Conservation (phyloP, 1,140 invertebrate species). For the Drosophila truncata region DNA sequence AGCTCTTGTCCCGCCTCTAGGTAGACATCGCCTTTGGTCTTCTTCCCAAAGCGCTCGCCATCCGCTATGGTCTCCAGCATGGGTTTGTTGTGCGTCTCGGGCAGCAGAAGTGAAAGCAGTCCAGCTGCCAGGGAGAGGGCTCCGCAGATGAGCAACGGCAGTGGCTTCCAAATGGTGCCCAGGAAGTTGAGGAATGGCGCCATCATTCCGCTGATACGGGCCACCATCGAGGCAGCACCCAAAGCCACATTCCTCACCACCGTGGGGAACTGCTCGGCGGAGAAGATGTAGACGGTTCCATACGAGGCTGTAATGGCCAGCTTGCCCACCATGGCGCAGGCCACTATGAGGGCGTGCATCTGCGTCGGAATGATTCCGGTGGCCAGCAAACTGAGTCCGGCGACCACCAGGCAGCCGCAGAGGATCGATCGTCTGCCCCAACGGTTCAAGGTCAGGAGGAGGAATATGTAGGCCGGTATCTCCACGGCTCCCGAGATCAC, state of each 20-base stretch:
- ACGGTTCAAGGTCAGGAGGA: conserved; percentile 90
- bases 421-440: conserved; percentile 90
- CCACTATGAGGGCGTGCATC: conserved; percentile 87
- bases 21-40: conserved; percentile 44
- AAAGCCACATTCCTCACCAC: conserved; percentile 92
- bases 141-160: conserved; percentile 92
- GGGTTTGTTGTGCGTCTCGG: conserved; percentile 91
- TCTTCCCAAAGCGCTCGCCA: conserved; percentile 89
- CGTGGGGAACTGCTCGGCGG: conserved; percentile 94
- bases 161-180: conserved; percentile 88
- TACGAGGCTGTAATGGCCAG: conserved; percentile 93
- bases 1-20: conserved; percentile 65
- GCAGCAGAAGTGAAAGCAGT: conserved; percentile 89
- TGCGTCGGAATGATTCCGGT: conserved; percentile 88
- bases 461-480: conserved; percentile 90
- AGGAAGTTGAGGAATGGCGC: conserved; percentile 90
- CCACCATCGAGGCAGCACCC: conserved; percentile 91
- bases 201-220: conserved; percentile 91
- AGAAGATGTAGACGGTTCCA: conserved; percentile 92
- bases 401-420: conserved; percentile 89
- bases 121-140: conserved; percentile 88
- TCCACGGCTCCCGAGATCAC: conserved; percentile 91
- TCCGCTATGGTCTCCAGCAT: conserved; percentile 91
- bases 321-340: conserved; percentile 92
- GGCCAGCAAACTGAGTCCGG: conserved; percentile 88